Evolutionary conservation across 2,888 invertebrate species (phyloP), one percentile per base, ranked within the genome.

Genomic region (Ceratothoa steindachneri): DNA sequence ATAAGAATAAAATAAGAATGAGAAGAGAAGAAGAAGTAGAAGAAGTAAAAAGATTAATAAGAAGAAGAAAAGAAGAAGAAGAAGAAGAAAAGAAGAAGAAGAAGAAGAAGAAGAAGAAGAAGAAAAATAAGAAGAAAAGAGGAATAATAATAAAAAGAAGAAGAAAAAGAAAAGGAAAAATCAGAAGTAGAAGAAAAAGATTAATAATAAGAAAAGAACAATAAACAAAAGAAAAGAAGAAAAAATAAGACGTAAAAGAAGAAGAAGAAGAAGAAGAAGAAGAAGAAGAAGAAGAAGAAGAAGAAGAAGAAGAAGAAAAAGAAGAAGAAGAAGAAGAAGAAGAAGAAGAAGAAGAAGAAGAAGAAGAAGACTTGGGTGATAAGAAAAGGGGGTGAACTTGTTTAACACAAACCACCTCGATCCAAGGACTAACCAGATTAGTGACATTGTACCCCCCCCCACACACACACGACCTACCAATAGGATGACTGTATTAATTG

Each of bases 301-400:
- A 41, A 41, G 55, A 55, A 55, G 55, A 55, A 19, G 55, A 55
- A 55, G 55, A 55, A 55, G 41, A 41, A 41, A 41, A 41, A 41
- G 41, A 41, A 41, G 41, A 41, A 41, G 41, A 41, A 41, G 41
- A 41, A 41, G 41, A 41, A 41, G 41, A 41, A 41, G 41, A 41
- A 41, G 41, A 41, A 41, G 41, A 41, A 41, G 41, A 41, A 41
- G 41, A 41, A 41, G 41, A 41, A 41, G 41, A 41, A 41, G 41
- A 41, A 41, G 41, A 41, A 41, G 41, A 41, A 41, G 41, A 41
- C n/a, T n/a, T n/a, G n/a, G n/a, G n/a, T n/a, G n/a, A n/a, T n/a
- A n/a, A n/a, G n/a, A n/a, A n/a, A n/a, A n/a, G n/a, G n/a, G n/a
- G n/a, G n/a, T n/a, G n/a, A n/a, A n/a, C n/a, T n/a, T n/a, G n/a